phyloP scores from a whole-genome alignment of 92 coral and sea anemone genomes.

The Zoanthus solanderi region DNA sequence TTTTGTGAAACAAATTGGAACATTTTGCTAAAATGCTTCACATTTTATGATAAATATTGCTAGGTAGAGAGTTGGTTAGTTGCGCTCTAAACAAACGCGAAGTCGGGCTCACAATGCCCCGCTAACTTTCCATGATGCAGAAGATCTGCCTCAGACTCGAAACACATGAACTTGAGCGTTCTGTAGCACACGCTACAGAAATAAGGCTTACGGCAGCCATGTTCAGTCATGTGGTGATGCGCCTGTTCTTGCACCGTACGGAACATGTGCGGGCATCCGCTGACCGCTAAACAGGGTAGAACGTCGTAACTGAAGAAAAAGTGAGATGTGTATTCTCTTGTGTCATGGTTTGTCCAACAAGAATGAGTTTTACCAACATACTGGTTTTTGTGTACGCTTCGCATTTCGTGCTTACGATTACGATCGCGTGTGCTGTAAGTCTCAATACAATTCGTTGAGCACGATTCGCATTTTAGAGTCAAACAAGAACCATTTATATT shows the following conservation, averaged over 20 bases:
- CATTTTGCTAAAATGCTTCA: too few species aligned
- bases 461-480: constrained; percentile 52
- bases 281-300: constrained; percentile 84
- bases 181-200: constrained; percentile 86
- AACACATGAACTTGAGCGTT: constrained; percentile 72
- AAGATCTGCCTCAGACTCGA: constrained; percentile 84
- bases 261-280: constrained; percentile 84
- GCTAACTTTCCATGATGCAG: constrained; percentile 80
- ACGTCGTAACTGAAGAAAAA: constrained; percentile 82
- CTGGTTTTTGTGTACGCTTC: constrained; percentile 68
- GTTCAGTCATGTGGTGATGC: constrained; percentile 92
- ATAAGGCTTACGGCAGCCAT: constrained; percentile 84
- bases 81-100: constrained; percentile 64
- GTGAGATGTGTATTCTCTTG: constrained; percentile 76
- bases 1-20: too few species aligned
- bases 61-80: too few species aligned
- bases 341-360: constrained; percentile 77
- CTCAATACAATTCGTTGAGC: constrained; percentile 71
- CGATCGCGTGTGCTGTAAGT: constrained; percentile 73
- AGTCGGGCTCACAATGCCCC: constrained; percentile 93
- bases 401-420: constrained; percentile 71
- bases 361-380: constrained; percentile 89
- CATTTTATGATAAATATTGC: too few species aligned
- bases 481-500: constrained; percentile 3
- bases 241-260: constrained; percentile 84